Evolutionary conservation across 2,113 vertebrate genomes (phyloP).

Genomic region (Phodopus roborovskii): DNA sequence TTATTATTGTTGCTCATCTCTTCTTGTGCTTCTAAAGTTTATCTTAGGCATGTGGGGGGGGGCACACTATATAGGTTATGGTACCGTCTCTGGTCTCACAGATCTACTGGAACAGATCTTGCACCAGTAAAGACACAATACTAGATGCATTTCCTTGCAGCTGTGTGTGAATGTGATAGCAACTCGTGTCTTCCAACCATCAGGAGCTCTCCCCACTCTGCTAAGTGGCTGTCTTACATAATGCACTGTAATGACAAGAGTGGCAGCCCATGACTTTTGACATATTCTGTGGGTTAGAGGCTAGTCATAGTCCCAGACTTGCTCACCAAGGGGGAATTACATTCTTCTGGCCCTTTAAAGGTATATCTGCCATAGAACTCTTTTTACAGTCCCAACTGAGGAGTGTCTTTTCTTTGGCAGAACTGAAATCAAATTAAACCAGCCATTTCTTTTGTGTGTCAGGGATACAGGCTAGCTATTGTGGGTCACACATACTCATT

Average conservation of each 20-base stretch:
- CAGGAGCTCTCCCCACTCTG: not conserved
- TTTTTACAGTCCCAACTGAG: not conserved
- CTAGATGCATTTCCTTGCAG: not conserved
- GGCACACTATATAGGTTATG: not conserved
- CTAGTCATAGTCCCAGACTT: not conserved
- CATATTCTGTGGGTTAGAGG: not conserved
- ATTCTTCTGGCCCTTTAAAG: not conserved
- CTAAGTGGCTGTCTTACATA: not conserved
- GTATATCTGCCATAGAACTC: not conserved
- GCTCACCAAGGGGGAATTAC: not conserved
- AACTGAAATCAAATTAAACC: not conserved
- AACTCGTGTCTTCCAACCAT: not conserved
- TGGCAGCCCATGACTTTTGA: not conserved
- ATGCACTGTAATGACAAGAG: not conserved
- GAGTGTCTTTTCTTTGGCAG: not conserved
- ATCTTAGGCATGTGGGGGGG: not conserved
- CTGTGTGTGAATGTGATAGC: not conserved
- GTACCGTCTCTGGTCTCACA: not conserved
- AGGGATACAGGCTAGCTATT: not conserved
- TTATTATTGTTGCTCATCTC: not conserved
- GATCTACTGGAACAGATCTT: not conserved
- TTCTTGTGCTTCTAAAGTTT: not conserved
- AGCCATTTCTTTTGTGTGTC: not conserved
- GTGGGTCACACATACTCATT: not conserved
- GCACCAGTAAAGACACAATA: not conserved